Evolutionary conservation across 1,140 invertebrate species (phyloP).

Genomic region (Calliopsis andreniformis): DNA sequence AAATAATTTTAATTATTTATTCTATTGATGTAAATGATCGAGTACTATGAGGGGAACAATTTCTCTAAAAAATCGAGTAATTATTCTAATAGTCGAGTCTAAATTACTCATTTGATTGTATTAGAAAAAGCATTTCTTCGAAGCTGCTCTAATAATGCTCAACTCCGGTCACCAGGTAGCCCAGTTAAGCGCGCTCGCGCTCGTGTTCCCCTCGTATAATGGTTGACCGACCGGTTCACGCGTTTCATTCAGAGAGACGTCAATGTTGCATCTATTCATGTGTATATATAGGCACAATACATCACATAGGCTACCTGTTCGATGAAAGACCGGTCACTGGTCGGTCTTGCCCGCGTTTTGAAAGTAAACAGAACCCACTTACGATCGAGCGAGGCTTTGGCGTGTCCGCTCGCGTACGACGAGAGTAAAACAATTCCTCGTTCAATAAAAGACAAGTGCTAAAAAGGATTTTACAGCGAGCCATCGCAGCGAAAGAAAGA

Average conservation of each 20-base stretch:
- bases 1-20: too few species aligned
- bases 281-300: constrained; percentile 37
- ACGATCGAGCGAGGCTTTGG: neutral
- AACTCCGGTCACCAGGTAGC: constrained; percentile 7
- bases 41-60: too few species aligned
- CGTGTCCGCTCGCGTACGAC: too few species aligned
- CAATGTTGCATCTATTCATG: constrained; percentile 54
- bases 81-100: too few species aligned
- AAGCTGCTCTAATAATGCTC: too few species aligned
- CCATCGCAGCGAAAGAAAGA: constrained; percentile 3
- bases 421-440: constrained; percentile 14
- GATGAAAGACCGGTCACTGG: constrained; percentile 44
- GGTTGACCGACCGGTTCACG: constrained; percentile 70
- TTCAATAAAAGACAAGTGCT: constrained; percentile 18
- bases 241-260: constrained; percentile 69
- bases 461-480: constrained; percentile 20
- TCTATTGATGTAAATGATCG: too few species aligned
- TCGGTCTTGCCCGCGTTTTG: constrained; percentile 45
- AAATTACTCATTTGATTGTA: too few species aligned
- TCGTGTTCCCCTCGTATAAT: constrained; percentile 55
- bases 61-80: too few species aligned
- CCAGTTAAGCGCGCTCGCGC: constrained; percentile 60
- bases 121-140: too few species aligned
- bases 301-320: constrained; percentile 49
- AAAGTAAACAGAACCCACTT: constrained; percentile 40